Conservation (phyloP, 2,113 vertebrate species). For the Bambusicola thoracicus region DNA sequence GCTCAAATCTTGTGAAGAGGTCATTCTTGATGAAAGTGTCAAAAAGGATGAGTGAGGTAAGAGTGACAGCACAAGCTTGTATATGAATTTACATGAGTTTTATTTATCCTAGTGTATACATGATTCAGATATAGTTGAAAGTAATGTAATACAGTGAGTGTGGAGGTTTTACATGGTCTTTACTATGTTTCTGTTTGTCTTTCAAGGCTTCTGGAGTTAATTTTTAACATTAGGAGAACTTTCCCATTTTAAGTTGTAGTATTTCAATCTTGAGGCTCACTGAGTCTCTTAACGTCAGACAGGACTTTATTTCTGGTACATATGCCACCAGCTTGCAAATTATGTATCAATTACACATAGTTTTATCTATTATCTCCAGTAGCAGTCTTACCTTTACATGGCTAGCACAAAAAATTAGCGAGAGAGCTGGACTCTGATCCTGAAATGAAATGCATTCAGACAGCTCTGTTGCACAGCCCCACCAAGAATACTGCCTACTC, state of each 20-base stretch:
- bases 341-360: not conserved
- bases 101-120: not conserved
- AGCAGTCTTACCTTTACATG: not conserved
- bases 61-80: not conserved
- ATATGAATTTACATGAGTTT: not conserved
- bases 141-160: not conserved
- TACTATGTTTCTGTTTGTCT: not conserved
- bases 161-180: not conserved
- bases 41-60: not conserved
- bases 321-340: not conserved
- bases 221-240: not conserved
- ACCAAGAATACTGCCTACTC: not conserved
- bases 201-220: not conserved
- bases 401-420: not conserved
- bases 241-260: not conserved
- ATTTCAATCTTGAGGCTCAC: not conserved
- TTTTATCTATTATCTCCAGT: not conserved
- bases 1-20: not conserved
- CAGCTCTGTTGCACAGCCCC: not conserved
- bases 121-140: not conserved
- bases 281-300: fast-evolving
- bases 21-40: not conserved
- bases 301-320: not conserved
- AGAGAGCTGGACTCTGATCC: not conserved
- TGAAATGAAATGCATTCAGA: not conserved